These are phyloP conservation scores for Hirtodrosophila cameraria DNA, from an alignment of 2,888 invertebrate species.

Conservation along the genomic window DNA sequence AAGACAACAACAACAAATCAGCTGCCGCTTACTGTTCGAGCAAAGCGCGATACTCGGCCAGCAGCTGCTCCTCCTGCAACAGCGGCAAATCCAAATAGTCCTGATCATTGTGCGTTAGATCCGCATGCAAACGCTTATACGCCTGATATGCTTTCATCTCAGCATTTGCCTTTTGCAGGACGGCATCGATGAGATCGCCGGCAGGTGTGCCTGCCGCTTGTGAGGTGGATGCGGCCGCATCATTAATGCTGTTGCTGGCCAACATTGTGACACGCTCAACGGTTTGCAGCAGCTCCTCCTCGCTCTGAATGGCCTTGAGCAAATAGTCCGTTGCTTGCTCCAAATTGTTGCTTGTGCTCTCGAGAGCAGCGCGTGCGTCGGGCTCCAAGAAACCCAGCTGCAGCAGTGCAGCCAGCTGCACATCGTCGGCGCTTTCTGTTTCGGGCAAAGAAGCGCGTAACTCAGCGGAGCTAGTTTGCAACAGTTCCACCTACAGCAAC, in stretches of 20 bases:
- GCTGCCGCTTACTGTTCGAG: constrained; percentile 81
- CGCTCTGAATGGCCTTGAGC: constrained; percentile 81
- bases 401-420: constrained; percentile 72
- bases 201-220: constrained; percentile 27
- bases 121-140: constrained; percentile 86
- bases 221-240: constrained; percentile 53
- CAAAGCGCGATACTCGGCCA: constrained; percentile 88
- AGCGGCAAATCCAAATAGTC: constrained; percentile 90
- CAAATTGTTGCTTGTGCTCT: constrained; percentile 85
- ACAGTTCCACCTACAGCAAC: constrained; percentile 70
- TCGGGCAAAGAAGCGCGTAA: constrained; percentile 58
- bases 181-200: constrained; percentile 49
- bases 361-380: constrained; percentile 86
- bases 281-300: constrained; percentile 72
- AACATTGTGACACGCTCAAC: constrained; percentile 78
- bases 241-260: constrained; percentile 74
- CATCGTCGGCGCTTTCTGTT: constrained; percentile 44
- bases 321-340: constrained; percentile 87
- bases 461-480: constrained; percentile 73
- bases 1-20: constrained; percentile 7
- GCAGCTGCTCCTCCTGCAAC: constrained; percentile 88
- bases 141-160: constrained; percentile 84
- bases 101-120: constrained; percentile 86
- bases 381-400: constrained; percentile 87
- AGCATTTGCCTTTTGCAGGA: constrained; percentile 66